Conservation (phyloP, 2,797 vertebrate genomes). For the Enteromius argenteus region DNA sequence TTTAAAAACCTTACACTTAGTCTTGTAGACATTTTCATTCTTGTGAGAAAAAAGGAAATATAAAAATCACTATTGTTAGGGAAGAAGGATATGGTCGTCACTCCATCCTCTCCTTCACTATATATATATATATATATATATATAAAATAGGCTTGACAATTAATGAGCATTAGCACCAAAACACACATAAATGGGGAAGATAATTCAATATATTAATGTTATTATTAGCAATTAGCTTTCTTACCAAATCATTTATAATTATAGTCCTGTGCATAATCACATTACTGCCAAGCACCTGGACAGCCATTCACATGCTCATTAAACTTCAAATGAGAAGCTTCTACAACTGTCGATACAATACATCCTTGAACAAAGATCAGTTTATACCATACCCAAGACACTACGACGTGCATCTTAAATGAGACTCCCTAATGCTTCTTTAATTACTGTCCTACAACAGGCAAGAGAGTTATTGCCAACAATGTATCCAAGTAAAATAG, state of each 20-base stretch:
- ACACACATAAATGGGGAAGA: background rate
- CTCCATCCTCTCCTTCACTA: too few relatives aligned
- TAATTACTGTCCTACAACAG: background rate
- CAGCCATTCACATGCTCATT: background rate
- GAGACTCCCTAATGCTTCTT: background rate
- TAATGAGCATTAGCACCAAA: background rate
- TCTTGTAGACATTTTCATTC: background rate
- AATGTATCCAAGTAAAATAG: background rate
- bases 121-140: too few relatives aligned
- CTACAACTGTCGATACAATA: background rate
- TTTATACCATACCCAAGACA: background rate
- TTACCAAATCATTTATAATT: background rate
- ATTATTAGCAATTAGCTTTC: background rate
- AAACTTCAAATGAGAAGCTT: conserved; percentile 4
- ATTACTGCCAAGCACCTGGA: background rate
- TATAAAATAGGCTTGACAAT: background rate
- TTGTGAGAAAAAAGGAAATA: background rate
- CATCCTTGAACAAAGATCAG: conserved; percentile 12
- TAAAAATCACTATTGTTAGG: too few relatives aligned
- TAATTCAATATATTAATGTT: background rate
- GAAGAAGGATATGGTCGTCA: too few relatives aligned
- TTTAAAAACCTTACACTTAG: too few relatives aligned
- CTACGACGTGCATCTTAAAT: background rate
- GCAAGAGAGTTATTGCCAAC: background rate
- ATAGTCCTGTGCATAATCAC: background rate